phyloP scores from a whole-genome alignment of 2,113 vertebrate genomes.

The Albula glossodonta region DNA sequence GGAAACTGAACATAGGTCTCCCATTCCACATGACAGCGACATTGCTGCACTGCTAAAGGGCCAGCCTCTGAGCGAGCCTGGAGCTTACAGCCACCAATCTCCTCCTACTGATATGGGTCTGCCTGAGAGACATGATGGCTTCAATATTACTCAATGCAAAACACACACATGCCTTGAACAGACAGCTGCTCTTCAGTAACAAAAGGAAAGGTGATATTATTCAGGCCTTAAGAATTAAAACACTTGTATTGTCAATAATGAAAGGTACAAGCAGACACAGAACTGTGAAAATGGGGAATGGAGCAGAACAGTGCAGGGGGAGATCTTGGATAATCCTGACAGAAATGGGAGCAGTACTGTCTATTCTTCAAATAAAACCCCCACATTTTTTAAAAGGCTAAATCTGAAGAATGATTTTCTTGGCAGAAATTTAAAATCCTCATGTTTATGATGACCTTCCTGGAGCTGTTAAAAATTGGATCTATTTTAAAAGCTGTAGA shows the following conservation, averaged over 20 bases:
- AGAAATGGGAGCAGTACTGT: constrained; percentile 50
- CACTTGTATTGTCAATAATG: not conserved
- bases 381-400: not conserved
- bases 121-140: not conserved
- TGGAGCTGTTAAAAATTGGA: constrained; percentile 31
- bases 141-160: not conserved
- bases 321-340: constrained; percentile 48
- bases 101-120: not conserved
- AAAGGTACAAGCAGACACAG: not conserved
- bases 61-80: too few species aligned
- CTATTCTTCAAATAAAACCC: constrained; percentile 31
- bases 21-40: too few species aligned
- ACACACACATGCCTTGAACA: not conserved
- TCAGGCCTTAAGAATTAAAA: not conserved
- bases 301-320: constrained; percentile 22
- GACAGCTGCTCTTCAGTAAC: not conserved
- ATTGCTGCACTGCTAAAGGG: too few species aligned
- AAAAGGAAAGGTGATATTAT: not conserved
- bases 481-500: constrained; percentile 39
- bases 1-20: too few species aligned
- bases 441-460: constrained; percentile 24
- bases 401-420: constrained; percentile 9
- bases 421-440: constrained; percentile 36
- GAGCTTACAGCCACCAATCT: not conserved
- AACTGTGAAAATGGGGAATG: not conserved